Conservation (phyloP, 2,888 invertebrate genomes). For the Tenthredo notha region DNA sequence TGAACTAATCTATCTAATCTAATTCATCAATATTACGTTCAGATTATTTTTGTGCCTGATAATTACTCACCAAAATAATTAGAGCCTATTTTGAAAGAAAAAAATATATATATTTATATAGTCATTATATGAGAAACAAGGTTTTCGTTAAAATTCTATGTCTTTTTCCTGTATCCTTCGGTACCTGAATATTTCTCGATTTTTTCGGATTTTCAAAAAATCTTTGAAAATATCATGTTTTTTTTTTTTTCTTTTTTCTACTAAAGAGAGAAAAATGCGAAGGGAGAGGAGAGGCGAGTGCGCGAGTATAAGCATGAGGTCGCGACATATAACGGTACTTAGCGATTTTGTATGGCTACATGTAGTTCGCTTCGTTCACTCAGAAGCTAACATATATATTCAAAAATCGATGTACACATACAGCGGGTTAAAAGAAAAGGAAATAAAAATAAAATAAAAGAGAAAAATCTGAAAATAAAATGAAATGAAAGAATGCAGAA, state of each 20-base stretch:
- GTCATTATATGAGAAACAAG: background rate
- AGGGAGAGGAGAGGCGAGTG: conserved; percentile 13
- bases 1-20: background rate
- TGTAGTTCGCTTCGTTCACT: background rate
- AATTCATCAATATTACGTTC: background rate
- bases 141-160: background rate
- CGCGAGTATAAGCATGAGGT: conserved; percentile 7
- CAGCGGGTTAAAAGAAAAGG: background rate
- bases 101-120: background rate
- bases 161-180: background rate
- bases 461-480: background rate
- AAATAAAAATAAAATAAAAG: too few relatives aligned
- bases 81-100: background rate
- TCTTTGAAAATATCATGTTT: too few relatives aligned
- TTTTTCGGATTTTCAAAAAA: background rate
- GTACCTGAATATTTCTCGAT: background rate
- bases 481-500: background rate
- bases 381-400: background rate
- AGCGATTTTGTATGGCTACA: conserved; percentile 45
- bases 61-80: background rate
- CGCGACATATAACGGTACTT: conserved; percentile 40
- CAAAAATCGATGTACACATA: background rate
- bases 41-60: background rate
- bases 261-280: background rate
- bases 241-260: background rate